Percentiles rank a stretch among this genome's conserved stretches.
Conservation (phyloP, 2,113 vertebrate species). For the Entosphenus tridentatus region DNA sequence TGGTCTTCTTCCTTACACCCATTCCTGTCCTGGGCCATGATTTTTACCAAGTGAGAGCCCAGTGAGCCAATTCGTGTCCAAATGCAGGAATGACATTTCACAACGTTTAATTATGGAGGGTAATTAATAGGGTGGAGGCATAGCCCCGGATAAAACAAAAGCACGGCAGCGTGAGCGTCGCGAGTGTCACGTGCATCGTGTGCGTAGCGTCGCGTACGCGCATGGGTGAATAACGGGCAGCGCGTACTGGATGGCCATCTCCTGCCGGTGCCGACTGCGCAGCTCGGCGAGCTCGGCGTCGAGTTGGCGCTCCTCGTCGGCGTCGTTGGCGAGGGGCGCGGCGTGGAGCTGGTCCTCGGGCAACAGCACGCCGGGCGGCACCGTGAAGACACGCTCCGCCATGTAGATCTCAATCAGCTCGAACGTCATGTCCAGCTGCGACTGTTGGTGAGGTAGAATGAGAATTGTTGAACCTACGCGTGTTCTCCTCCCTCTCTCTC, state of each 20-base stretch:
- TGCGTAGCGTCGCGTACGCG: too few relatives aligned
- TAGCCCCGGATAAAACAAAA: neutral
- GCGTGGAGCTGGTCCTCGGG: neutral
- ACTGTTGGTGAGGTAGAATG: too few relatives aligned
- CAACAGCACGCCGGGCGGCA: neutral
- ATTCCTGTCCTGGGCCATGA: neutral
- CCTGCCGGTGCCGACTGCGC: neutral
- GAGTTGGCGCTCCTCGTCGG: neutral
- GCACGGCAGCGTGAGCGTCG: neutral
- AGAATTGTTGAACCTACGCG: too few relatives aligned
- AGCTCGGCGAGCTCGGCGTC: neutral
- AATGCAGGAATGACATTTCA: neutral
- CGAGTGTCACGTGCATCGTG: neutral
- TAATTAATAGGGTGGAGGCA: neutral
- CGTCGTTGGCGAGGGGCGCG: neutral
- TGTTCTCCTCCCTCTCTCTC: too few relatives aligned
- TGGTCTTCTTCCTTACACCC: neutral
- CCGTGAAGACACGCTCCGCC: neutral
- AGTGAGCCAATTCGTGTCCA: neutral
- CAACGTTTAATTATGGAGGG: neutral
- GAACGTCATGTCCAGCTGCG: too few relatives aligned
- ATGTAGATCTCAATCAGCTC: neutral
- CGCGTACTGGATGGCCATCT: neutral
- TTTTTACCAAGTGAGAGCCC: neutral
- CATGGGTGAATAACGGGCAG: neutral